Evolutionary conservation across 2,113 vertebrate genomes (phyloP).

Genomic region (Crotalus tigris): DNA sequence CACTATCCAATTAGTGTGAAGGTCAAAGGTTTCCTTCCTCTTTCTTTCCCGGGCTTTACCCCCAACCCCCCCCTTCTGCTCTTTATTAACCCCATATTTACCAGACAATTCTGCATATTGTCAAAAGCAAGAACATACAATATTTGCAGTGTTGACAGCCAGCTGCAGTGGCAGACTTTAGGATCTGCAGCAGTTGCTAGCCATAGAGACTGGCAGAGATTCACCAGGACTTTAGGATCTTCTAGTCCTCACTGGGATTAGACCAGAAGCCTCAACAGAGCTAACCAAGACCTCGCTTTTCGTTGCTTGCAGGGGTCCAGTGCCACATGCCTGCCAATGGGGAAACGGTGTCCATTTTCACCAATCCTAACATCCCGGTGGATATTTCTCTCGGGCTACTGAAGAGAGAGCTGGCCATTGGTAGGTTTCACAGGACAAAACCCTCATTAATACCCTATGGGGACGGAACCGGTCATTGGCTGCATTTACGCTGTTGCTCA

Average conservation of each 20-base stretch:
- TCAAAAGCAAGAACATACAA: too few relatives aligned
- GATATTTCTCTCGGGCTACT: constrained; percentile 90
- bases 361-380: constrained; percentile 91
- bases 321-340: constrained; percentile 96
- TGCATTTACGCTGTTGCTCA: accelerated
- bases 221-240: background rate
- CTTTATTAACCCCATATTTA: too few relatives aligned
- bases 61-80: too few relatives aligned
- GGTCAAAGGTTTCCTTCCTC: too few relatives aligned
- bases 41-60: too few relatives aligned
- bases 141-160: background rate
- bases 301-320: constrained; percentile 72
- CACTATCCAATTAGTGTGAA: too few relatives aligned
- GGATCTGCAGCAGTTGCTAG: background rate
- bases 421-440: constrained; percentile 56
- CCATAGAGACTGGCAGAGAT: too few relatives aligned
- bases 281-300: accelerated
- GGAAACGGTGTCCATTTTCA: constrained; percentile 82
- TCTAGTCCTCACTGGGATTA: background rate
- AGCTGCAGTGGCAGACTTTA: background rate
- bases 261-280: background rate
- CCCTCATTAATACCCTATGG: accelerated
- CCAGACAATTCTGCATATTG: too few relatives aligned
- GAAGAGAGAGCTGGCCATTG: constrained; percentile 86
- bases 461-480: too few relatives aligned